phyloP scores from a whole-genome alignment of 2,888 invertebrate genomes.

The Tetragonula carbonaria region DNA sequence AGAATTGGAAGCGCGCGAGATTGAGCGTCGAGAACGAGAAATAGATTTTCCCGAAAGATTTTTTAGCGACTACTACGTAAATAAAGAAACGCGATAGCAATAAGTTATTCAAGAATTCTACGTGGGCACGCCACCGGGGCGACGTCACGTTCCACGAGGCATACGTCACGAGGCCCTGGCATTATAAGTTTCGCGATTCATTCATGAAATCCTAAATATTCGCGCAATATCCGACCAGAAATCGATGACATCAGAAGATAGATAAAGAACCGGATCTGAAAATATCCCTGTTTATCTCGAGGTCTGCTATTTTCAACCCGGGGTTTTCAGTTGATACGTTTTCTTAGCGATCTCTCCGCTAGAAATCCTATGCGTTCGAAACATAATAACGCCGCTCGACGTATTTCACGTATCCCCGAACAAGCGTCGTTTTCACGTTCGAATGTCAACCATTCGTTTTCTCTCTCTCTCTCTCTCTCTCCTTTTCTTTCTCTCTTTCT shows the following conservation, averaged over 20 bases:
- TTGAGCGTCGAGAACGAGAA: not conserved
- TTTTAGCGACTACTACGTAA: slow-evolving; percentile 1
- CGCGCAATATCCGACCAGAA: slow-evolving; percentile 30
- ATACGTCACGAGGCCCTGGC: slow-evolving; percentile 58
- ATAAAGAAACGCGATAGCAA: slow-evolving; percentile 25
- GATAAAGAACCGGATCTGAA: slow-evolving; percentile 44
- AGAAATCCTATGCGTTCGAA: slow-evolving; percentile 36
- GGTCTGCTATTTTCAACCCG: slow-evolving; percentile 36
- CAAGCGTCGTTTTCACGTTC: slow-evolving; percentile 22
- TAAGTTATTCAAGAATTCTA: slow-evolving; percentile 48
- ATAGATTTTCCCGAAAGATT: not conserved
- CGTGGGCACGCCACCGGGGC: slow-evolving; percentile 24
- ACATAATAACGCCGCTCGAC: slow-evolving; percentile 25
- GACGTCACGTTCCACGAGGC: slow-evolving; percentile 48
- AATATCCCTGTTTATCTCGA: slow-evolving; percentile 46
- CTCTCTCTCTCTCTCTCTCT: not conserved
- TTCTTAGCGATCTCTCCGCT: slow-evolving; percentile 38
- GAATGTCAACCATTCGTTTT: slow-evolving; percentile 7
- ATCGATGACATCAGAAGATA: slow-evolving; percentile 52
- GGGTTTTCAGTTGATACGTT: slow-evolving; percentile 36
- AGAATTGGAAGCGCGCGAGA: not conserved
- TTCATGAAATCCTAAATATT: slow-evolving; percentile 63
- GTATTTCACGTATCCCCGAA: slow-evolving; percentile 16
- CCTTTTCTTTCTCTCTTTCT: not conserved
- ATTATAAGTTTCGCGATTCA: slow-evolving; percentile 55